Evolutionary conservation across 2,888 invertebrate genomes (phyloP).

Genomic region (Venustoraphidia nigricollis): DNA sequence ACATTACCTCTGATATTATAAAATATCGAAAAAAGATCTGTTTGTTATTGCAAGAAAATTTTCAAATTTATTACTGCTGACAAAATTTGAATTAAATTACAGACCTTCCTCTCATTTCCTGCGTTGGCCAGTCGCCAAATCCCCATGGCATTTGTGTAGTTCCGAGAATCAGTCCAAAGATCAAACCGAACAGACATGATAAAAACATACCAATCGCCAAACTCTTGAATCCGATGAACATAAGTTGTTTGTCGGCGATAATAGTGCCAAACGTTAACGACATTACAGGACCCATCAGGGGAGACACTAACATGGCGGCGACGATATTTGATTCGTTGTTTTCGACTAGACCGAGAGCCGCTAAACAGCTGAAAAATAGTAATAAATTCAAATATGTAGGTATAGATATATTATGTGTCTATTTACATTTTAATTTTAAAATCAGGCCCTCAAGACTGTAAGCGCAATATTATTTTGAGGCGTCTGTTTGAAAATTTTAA

Average conservation of each 20-base stretch:
- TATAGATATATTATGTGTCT: no score
- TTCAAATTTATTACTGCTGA: neutral
- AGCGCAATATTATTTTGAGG: no score
- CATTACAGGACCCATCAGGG: slow-evolving; percentile 73
- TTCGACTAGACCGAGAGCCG: slow-evolving; percentile 69
- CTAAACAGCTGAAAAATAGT: slow-evolving; percentile 44
- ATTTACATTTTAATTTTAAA: no score
- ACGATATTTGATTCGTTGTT: slow-evolving; percentile 70
- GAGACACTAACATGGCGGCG: slow-evolving; percentile 62
- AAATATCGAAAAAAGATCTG: neutral
- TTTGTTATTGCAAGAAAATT: neutral
- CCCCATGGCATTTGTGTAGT: slow-evolving; percentile 65
- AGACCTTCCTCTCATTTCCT: slow-evolving; percentile 63
- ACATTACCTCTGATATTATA: slow-evolving; percentile 43
- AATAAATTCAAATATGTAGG: no score
- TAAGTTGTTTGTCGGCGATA: slow-evolving; percentile 54
- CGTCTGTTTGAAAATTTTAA: no score
- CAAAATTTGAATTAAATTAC: slow-evolving; percentile 9
- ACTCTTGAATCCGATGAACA: slow-evolving; percentile 53
- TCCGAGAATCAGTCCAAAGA: slow-evolving; percentile 59
- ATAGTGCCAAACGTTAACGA: slow-evolving; percentile 74
- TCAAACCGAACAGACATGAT: slow-evolving; percentile 65
- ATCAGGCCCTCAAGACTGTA: no score
- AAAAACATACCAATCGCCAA: slow-evolving; percentile 53
- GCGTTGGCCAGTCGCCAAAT: slow-evolving; percentile 59